Evolutionary conservation across 2,797 vertebrate genomes (phyloP), one percentile per base, ranked within the genome.

Genomic region (Buphagus erythrorhynchus): DNA sequence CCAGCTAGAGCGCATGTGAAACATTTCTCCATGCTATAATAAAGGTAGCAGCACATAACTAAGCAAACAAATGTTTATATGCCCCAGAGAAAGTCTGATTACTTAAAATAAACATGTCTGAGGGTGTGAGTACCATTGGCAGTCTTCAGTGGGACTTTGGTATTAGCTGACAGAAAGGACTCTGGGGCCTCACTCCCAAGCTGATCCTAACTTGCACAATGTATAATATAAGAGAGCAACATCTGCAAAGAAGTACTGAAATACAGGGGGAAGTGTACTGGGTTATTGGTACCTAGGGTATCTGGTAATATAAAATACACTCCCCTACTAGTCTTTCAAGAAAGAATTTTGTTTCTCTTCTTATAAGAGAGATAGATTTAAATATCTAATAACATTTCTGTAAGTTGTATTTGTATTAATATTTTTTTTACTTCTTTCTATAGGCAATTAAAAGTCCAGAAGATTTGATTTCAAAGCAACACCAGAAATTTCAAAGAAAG

Each of bases 361-460:
- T 57, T 57, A 49, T 2, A 26, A 48, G 48, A 61, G 31, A 65
- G 21, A 35, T 10, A 43, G 38, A 61, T 65, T 78, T 20, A 66
- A 90, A 24, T 77, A 52, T 17, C 17, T 42, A 19, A 63, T 71
- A 59, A 74, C 5, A 12, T 65, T 68, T 93, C 36, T 63, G 8
- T 78, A 49, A 80, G 42, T 73, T 68, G 29, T 88, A 95, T 96
- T 95, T 88, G n/a, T 87, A 59, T 76, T 96, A 80, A 96, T 93
- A 93, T 91, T 36, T 93, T 66, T 90, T 92, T 85, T 74, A 46
- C 52, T 93, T 97, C 28, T 97, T 95, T 95, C 86, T 92, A 28
- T 77, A 98, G 98, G 91, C 79, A 87, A 33, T 91, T 96, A 86
- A 43, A 88, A 94, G 42, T 93, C 89, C 85, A 49, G 79, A 94